Evolutionary conservation across 2,888 invertebrate species (phyloP).

Genomic region (Drosophila ustulata): DNA sequence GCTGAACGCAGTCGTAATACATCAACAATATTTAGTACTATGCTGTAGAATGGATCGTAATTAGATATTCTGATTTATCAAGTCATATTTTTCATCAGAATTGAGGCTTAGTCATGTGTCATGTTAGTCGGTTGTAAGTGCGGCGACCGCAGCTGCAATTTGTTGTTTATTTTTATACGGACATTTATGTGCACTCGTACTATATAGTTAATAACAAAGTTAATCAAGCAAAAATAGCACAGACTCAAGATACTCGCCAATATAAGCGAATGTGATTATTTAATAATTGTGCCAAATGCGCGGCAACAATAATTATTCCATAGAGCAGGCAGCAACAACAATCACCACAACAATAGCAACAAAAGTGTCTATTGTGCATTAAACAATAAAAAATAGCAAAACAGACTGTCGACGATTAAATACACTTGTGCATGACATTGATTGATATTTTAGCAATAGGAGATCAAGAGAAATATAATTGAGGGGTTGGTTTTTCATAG

Average conservation of each 20-base stretch:
- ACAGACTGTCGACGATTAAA: conserved; percentile 22
- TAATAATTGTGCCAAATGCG: conserved; percentile 79
- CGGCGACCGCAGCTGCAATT: conserved; percentile 48
- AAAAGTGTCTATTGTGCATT: conserved; percentile 48
- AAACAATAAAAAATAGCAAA: conserved; percentile 51
- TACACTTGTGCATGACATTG: conserved; percentile 24
- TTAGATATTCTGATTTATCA: conserved; percentile 52
- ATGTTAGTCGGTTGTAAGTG: conserved; percentile 11
- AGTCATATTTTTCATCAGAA: conserved; percentile 45
- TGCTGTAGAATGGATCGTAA: conserved; percentile 47
- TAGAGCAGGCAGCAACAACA: conserved; percentile 36
- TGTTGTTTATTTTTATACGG: conserved; percentile 29
- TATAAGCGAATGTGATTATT: conserved; percentile 71
- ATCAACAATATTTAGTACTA: background rate
- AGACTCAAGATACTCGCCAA: conserved; percentile 44
- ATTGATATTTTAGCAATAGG: background rate
- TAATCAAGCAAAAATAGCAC: conserved; percentile 76
- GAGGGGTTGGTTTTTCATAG: background rate
- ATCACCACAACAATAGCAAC: conserved; percentile 26
- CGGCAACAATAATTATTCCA: conserved; percentile 66
- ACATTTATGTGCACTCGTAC: conserved; percentile 25
- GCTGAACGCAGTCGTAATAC: conserved; percentile 23
- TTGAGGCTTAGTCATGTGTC: conserved; percentile 46
- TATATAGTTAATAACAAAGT: conserved; percentile 66
- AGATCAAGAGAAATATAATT: background rate